A percentile compares a stretch with the other conserved stretches of the same genome.
Evolutionary conservation across 2,888 invertebrate species (phyloP).

Genomic region (Ichneumoninae sp.): DNA sequence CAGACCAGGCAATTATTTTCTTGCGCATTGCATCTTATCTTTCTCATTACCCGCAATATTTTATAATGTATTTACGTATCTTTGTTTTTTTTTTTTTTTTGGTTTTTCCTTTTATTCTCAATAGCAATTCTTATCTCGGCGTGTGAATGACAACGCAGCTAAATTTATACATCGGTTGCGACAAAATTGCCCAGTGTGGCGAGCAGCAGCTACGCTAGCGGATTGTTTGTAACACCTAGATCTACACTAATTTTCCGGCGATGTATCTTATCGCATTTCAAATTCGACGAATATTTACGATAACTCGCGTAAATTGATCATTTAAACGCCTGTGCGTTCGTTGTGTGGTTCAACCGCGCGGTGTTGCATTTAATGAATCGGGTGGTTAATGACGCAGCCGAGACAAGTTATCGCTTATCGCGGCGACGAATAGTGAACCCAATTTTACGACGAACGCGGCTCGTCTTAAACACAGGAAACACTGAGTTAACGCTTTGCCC

Average conservation of each 20-base stretch:
- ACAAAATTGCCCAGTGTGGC: background rate
- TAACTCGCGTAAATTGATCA: background rate
- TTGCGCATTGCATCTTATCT: background rate
- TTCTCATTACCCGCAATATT: background rate
- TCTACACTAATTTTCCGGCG: background rate
- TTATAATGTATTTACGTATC: background rate
- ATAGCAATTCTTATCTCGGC: background rate
- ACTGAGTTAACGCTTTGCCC: conserved; percentile 57
- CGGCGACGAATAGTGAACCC: background rate
- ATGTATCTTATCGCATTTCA: conserved; percentile 30
- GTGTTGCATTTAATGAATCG: background rate
- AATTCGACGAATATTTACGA: conserved; percentile 11
- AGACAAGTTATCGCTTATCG: background rate
- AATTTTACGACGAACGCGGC: conserved; percentile 28
- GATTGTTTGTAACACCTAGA: background rate
- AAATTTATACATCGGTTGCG: background rate
- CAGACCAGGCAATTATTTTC: background rate
- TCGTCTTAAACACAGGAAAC: conserved; percentile 60
- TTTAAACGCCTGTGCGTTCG: background rate
- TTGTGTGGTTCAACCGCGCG: background rate
- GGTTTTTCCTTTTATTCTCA: background rate
- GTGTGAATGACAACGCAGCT: background rate
- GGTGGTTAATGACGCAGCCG: background rate
- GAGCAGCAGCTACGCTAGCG: background rate
- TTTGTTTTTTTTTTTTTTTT: background rate